phyloP scores from a whole-genome alignment of 1,140 invertebrate species.

The Bombyx mori region DNA sequence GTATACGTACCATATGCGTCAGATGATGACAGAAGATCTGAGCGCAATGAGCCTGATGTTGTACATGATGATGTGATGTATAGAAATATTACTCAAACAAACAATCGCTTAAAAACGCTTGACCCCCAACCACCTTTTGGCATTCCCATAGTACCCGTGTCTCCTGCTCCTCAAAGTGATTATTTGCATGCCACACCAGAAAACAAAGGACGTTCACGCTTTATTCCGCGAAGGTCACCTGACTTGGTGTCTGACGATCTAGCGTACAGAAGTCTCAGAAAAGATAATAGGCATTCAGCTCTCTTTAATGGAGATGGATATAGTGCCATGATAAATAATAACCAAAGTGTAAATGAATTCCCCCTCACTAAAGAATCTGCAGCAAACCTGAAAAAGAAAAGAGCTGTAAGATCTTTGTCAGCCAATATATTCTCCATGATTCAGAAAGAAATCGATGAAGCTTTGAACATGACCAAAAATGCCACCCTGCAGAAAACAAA shows the following conservation, averaged over 20 bases:
- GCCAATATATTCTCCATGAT: conserved; percentile 85
- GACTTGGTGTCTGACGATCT: conserved; percentile 90
- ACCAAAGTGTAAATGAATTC: conserved; percentile 52
- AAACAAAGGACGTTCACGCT: conserved; percentile 73
- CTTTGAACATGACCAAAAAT: conserved; percentile 52
- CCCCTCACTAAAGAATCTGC: conserved; percentile 50
- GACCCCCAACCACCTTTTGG: conserved; percentile 92
- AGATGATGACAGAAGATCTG: conserved; percentile 64
- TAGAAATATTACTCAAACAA: conserved; percentile 83
- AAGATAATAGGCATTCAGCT: conserved; percentile 75
- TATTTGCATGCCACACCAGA: conserved; percentile 84
- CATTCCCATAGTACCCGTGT: conserved; percentile 86
- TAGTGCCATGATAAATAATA: conserved; percentile 51
- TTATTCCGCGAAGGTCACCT: conserved; percentile 79
- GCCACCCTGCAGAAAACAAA: conserved; percentile 59
- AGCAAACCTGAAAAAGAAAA: conserved; percentile 75
- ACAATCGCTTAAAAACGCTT: conserved; percentile 77
- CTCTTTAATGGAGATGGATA: conserved; percentile 53
- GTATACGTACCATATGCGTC: conserved; percentile 66
- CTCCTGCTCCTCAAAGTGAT: conserved; percentile 82
- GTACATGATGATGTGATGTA: conserved; percentile 88
- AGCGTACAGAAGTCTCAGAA: conserved; percentile 86
- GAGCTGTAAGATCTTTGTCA: conserved; percentile 83
- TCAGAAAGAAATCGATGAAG: conserved; percentile 72
- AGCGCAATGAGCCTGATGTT: conserved; percentile 82